Percentiles rank a stretch among this genome's conserved stretches.
Conservation (phyloP, 2,888 invertebrate species). For the Endotricha flammealis region DNA sequence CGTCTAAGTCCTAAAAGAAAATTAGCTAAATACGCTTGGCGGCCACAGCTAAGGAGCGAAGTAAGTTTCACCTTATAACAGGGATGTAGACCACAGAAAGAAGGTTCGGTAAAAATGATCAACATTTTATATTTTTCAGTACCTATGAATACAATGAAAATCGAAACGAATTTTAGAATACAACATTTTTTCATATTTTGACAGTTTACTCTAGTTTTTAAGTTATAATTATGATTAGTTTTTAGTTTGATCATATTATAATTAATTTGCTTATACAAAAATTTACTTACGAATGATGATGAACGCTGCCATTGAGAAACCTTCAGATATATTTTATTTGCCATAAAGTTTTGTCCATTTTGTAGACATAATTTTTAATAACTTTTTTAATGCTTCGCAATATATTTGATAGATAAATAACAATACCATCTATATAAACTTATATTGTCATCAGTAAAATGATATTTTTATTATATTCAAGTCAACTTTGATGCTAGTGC, state of each 20-base stretch:
- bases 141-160: slow-evolving; percentile 17
- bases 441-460: slow-evolving; percentile 12
- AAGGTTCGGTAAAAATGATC: neutral
- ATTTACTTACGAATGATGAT: slow-evolving; percentile 15
- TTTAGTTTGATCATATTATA: slow-evolving; percentile 13
- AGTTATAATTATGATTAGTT: slow-evolving; percentile 17
- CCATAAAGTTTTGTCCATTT: slow-evolving; percentile 33
- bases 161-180: slow-evolving; percentile 21
- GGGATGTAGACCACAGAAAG: neutral
- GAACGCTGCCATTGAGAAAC: slow-evolving; percentile 21
- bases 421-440: slow-evolving; percentile 9
- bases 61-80: too few relatives aligned
- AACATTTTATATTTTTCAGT: neutral
- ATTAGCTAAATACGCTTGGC: too few relatives aligned
- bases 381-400: slow-evolving; percentile 21
- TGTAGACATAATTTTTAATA: slow-evolving; percentile 35
- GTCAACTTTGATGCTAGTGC: slow-evolving; percentile 49
- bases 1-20: too few relatives aligned
- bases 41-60: too few relatives aligned
- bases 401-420: slow-evolving; percentile 10
- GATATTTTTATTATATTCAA: slow-evolving; percentile 23
- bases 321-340: slow-evolving; percentile 29
- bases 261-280: slow-evolving; percentile 17
- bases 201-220: slow-evolving; percentile 15
- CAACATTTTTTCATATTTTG: slow-evolving; percentile 12